These are phyloP conservation scores for Euthynnus affinis DNA, from an alignment of 2,797 vertebrate species.

Conservation along the genomic window DNA sequence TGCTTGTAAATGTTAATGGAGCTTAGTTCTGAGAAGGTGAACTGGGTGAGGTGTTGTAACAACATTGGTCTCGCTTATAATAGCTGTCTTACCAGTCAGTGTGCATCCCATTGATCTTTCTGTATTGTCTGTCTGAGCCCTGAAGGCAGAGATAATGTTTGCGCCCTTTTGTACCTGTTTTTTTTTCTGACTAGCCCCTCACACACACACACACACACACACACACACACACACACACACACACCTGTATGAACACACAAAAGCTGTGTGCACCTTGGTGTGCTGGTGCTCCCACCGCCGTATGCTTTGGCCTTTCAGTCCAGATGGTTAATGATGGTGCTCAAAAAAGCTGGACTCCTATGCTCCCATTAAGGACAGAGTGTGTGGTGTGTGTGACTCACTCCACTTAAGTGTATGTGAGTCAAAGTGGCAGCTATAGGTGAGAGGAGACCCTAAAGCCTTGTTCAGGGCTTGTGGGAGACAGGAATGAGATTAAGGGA, in stretches of 20 bases:
- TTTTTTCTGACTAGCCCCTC: background rate
- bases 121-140: constrained; percentile 34
- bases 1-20: constrained; percentile 43
- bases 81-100: constrained; percentile 12
- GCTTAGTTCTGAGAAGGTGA: constrained; percentile 41
- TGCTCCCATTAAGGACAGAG: constrained; percentile 51
- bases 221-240: constrained; percentile 11
- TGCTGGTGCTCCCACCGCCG: constrained; percentile 10
- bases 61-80: constrained; percentile 31
- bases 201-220: background rate
- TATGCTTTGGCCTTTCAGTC: constrained; percentile 55
- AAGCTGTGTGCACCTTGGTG: constrained; percentile 33
- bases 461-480: constrained; percentile 19
- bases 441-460: constrained; percentile 32
- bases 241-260: background rate
- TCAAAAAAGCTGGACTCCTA: constrained; percentile 56
- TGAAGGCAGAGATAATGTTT: constrained; percentile 46
- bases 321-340: constrained; percentile 71
- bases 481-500: constrained; percentile 12
- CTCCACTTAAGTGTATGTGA: constrained; percentile 49
- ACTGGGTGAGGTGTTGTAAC: constrained; percentile 22
- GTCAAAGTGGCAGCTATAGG: constrained; percentile 43
- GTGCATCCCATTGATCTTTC: constrained; percentile 41
- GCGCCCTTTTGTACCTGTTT: constrained; percentile 57
- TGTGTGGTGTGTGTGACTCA: constrained; percentile 41